phyloP scores from a whole-genome alignment of 1,140 invertebrate species.

The Wasmannia auropunctata region DNA sequence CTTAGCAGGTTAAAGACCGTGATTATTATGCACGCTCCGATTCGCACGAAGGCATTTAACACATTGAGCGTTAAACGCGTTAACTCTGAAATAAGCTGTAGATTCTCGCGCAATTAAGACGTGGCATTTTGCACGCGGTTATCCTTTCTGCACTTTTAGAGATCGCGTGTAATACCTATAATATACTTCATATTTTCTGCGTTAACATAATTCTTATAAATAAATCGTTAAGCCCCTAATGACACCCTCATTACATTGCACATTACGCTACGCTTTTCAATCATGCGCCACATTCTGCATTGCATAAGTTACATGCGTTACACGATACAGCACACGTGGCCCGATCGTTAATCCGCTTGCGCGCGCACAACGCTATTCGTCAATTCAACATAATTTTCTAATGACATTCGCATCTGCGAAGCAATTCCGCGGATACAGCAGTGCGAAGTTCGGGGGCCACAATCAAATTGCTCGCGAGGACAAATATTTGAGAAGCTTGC shows the following conservation, averaged over 20 bases:
- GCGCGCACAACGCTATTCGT: background rate
- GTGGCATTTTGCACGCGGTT: conserved; percentile 9
- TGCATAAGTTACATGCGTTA: background rate
- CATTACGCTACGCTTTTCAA: background rate
- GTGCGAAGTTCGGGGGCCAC: conserved; percentile 21
- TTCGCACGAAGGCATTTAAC: background rate
- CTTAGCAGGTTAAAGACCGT: background rate
- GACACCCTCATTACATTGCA: background rate
- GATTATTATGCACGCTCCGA: conserved; percentile 5
- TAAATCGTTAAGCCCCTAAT: background rate
- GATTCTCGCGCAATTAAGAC: conserved; percentile 34
- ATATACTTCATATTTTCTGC: background rate
- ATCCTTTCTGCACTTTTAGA: background rate
- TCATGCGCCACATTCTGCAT: background rate
- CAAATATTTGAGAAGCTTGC: conserved; percentile 63
- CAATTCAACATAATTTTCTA: conserved; percentile 32
- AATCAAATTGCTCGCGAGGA: conserved; percentile 44
- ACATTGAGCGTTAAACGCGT: background rate
- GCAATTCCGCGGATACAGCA: background rate
- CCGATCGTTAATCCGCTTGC: conserved; percentile 17
- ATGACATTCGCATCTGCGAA: conserved; percentile 1
- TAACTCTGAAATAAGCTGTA: background rate
- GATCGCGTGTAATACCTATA: background rate
- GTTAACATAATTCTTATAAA: background rate
- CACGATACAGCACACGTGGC: conserved; percentile 8